A percentile compares a stretch with the other conserved stretches of the same genome.
These are phyloP conservation scores for Liasis olivaceus DNA, from an alignment of 2,797 vertebrate genomes.

Conservation along the genomic window DNA sequence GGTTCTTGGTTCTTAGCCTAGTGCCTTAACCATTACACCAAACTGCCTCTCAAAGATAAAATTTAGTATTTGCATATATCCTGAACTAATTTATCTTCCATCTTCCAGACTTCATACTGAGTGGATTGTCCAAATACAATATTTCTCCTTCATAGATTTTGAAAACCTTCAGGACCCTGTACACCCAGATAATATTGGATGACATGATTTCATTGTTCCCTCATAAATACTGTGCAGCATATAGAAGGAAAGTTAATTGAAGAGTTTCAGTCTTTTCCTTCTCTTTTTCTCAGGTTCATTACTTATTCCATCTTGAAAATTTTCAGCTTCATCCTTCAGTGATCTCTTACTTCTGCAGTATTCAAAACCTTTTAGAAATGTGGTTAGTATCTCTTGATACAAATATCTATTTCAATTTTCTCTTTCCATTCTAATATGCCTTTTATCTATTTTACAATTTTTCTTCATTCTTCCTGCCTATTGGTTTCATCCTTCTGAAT, in stretches of 20 bases:
- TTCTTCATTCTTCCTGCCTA: constrained; percentile 54
- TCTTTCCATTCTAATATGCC: constrained; percentile 51
- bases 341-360: constrained; percentile 36
- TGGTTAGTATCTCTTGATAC: constrained; percentile 41
- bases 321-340: constrained; percentile 50
- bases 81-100: background rate
- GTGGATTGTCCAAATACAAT: background rate
- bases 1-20: background rate
- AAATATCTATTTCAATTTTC: constrained; percentile 56
- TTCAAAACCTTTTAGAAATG: constrained; percentile 45
- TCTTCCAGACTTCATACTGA: background rate
- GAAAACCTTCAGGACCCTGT: constrained; percentile 25
- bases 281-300: constrained; percentile 31
- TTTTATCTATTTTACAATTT: constrained; percentile 58
- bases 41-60: background rate
- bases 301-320: constrained; percentile 44
- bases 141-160: constrained; percentile 16
- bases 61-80: background rate
- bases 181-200: constrained; percentile 29
- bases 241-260: constrained; percentile 55
- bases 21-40: background rate
- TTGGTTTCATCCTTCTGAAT: constrained; percentile 49
- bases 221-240: constrained; percentile 38
- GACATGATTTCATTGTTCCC: constrained; percentile 46
- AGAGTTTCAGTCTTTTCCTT: constrained; percentile 44